Conservation (phyloP, 2,888 invertebrate genomes). For the Parnassius smintheus region DNA sequence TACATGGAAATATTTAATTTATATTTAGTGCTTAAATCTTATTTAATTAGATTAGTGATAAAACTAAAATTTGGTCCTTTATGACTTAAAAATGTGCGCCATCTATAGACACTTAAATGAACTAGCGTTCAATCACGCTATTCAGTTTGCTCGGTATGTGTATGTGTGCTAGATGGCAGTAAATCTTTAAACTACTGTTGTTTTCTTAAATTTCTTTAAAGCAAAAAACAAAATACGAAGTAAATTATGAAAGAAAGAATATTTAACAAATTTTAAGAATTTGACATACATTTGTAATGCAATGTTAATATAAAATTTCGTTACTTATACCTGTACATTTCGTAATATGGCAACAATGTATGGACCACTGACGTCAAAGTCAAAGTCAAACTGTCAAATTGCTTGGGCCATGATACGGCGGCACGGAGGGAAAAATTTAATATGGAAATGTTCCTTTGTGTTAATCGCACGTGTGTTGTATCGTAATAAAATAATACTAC, state of each 20-base stretch:
- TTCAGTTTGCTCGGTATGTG: background rate
- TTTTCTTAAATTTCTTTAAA: no score
- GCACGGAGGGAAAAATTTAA: slow-evolving; percentile 33
- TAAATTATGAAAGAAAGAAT: no score
- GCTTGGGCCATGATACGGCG: background rate
- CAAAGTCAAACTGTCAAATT: slow-evolving; percentile 26
- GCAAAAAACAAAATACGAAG: no score
- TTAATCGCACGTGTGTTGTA: slow-evolving; percentile 30
- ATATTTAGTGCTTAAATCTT: no score
- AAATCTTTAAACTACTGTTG: background rate
- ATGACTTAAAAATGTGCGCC: background rate
- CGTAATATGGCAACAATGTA: slow-evolving; percentile 15
- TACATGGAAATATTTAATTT: no score
- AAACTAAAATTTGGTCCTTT: background rate
- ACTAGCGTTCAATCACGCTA: background rate
- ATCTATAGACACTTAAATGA: background rate
- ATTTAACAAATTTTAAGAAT: no score
- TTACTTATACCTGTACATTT: background rate
- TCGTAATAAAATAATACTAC: slow-evolving; percentile 20
- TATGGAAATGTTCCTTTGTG: slow-evolving; percentile 30
- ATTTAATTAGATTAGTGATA: no score
- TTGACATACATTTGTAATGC: background rate
- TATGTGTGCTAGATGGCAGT: slow-evolving; percentile 31
- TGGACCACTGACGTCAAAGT: slow-evolving; percentile 1
- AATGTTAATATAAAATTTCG: background rate